phyloP scores from a whole-genome alignment of 2,888 invertebrate genomes.

The Lasioglossum leucozonium region DNA sequence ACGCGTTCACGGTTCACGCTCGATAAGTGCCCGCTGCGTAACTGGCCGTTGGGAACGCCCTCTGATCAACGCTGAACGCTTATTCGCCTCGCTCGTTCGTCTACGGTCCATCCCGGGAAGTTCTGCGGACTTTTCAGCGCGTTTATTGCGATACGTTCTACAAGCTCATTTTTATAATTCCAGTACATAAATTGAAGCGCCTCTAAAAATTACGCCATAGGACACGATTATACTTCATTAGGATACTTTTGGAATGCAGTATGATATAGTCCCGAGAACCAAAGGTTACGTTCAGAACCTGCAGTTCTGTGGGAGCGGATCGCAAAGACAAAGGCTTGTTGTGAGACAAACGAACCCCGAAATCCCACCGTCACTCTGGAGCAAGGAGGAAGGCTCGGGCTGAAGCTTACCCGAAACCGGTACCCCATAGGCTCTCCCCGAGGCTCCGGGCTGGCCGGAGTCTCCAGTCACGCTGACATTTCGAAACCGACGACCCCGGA shows the following conservation, averaged over 20 bases:
- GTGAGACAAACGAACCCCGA: not conserved
- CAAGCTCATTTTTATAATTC: too few relatives aligned
- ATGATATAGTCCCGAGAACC: not conserved
- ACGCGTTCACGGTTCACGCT: not conserved
- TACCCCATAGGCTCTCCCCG: not conserved
- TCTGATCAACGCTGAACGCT: not conserved
- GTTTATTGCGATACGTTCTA: too few relatives aligned
- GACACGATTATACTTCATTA: too few relatives aligned
- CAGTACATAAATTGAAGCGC: too few relatives aligned
- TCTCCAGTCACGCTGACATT: conserved; percentile 44
- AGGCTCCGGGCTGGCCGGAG: not conserved
- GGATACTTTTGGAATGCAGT: not conserved
- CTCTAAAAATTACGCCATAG: too few relatives aligned
- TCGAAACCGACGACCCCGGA: conserved; percentile 22
- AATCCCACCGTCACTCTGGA: conserved; percentile 2
- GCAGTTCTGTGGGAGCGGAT: not conserved
- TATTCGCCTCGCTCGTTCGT: too few relatives aligned
- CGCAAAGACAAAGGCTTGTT: not conserved
- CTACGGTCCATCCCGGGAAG: too few relatives aligned
- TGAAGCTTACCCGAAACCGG: not conserved
- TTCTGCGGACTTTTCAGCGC: too few relatives aligned
- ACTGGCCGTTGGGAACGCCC: not conserved
- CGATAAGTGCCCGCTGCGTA: not conserved
- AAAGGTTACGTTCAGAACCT: not conserved
- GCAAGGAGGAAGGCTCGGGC: not conserved